A percentile compares a stretch with the other conserved stretches of the same genome.
Conservation (phyloP, 2,113 vertebrate genomes). For the Thalassoma bifasciatum region DNA sequence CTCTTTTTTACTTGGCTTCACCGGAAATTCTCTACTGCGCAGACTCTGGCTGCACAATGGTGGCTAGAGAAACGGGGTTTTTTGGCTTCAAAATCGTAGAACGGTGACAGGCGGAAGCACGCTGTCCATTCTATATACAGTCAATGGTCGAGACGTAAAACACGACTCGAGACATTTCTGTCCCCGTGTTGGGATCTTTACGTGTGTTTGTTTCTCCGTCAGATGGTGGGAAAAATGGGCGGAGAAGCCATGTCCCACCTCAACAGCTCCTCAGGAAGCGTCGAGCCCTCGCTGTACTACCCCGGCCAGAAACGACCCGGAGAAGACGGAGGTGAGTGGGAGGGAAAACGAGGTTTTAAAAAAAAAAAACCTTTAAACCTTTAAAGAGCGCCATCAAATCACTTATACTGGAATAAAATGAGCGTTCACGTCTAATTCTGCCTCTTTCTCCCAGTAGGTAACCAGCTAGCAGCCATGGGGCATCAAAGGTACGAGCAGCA, state of each 20-base stretch:
- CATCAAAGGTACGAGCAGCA: constrained; percentile 91
- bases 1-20: too few species aligned
- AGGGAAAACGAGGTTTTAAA: too few species aligned
- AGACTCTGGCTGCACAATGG: too few species aligned
- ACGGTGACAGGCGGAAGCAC: too few species aligned
- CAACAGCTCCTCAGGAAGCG: constrained; percentile 73
- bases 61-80: too few species aligned
- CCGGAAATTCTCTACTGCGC: too few species aligned
- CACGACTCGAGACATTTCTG: too few species aligned
- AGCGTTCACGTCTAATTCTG: constrained; percentile 70
- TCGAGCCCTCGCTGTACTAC: constrained; percentile 74
- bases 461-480: constrained; percentile 95
- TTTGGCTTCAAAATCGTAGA: too few species aligned
- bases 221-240: constrained; percentile 80
- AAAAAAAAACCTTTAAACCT: too few species aligned
- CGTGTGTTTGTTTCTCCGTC: constrained; percentile 33
- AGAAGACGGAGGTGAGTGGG: constrained; percentile 75
- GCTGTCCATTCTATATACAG: too few species aligned
- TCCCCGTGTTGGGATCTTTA: background rate
- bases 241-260: constrained; percentile 75
- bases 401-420: background rate
- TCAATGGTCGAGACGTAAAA: too few species aligned
- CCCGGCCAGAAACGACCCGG: constrained; percentile 71
- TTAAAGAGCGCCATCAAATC: background rate
- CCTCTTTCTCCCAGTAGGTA: constrained; percentile 87